A percentile compares a stretch with the other conserved stretches of the same genome.
Evolutionary conservation across 2,888 invertebrate genomes (phyloP).

Genomic region (Drosophila multiciliata): DNA sequence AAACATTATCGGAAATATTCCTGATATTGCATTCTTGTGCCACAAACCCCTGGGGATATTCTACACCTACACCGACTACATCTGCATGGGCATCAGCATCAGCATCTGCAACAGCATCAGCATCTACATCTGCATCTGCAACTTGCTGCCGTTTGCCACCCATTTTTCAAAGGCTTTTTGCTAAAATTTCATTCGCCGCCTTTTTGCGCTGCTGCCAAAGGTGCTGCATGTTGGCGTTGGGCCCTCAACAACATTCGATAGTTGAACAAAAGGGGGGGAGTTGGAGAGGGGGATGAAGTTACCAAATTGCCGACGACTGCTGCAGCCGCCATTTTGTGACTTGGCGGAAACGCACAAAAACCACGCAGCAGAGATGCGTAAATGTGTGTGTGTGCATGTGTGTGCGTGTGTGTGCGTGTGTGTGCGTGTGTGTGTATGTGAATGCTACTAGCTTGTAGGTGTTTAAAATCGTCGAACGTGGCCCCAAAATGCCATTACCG

Average conservation of each 20-base stretch:
- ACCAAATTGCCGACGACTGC: constrained; percentile 68
- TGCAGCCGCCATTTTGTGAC: constrained; percentile 76
- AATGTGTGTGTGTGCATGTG: not conserved
- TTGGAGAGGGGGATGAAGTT: constrained; percentile 46
- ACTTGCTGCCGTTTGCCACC: constrained; percentile 4
- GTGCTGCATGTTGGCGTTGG: constrained; percentile 30
- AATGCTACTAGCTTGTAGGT: constrained; percentile 52
- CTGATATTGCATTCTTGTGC: not conserved
- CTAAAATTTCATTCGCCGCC: constrained; percentile 72
- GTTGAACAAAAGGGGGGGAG: not conserved
- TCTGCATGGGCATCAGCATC: not conserved
- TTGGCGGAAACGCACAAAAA: constrained; percentile 65
- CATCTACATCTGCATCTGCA: constrained; percentile 1
- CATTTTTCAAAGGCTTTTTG: constrained; percentile 52
- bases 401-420: constrained; percentile 3
- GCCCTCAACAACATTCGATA: not conserved
- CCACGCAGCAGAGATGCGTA: constrained; percentile 12
- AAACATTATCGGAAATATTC: not conserved
- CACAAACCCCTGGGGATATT: not conserved
- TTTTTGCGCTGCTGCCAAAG: constrained; percentile 48
- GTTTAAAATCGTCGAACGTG: constrained; percentile 74
- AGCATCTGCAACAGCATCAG: not conserved
- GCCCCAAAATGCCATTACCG: constrained; percentile 77
- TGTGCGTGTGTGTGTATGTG: constrained; percentile 7
- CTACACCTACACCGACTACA: not conserved